These are phyloP conservation scores for Chelonoidis abingdonii DNA, from an alignment of 2,113 vertebrate species.

Conservation along the genomic window DNA sequence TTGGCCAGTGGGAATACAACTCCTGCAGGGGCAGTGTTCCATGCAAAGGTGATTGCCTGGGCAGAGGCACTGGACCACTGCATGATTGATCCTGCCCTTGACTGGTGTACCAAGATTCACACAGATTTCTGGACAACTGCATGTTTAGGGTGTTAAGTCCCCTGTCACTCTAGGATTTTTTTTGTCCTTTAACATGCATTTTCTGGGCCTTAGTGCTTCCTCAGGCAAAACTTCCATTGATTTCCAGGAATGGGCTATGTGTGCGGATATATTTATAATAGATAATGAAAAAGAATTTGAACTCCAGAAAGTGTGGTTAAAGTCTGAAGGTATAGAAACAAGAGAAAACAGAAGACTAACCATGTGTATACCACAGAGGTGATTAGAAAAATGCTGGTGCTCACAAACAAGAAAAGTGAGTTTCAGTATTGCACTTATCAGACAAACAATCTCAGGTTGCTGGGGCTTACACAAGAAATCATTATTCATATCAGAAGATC, in stretches of 20 bases:
- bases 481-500: background rate
- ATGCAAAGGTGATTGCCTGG: background rate
- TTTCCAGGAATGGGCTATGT: background rate
- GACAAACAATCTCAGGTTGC: background rate
- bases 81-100: background rate
- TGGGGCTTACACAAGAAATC: background rate
- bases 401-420: background rate
- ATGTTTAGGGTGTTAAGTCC: background rate
- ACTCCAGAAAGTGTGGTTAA: background rate
- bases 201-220: background rate
- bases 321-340: background rate
- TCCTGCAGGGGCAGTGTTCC: background rate
- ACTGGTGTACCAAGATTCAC: background rate
- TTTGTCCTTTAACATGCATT: background rate
- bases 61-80: background rate
- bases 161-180: background rate
- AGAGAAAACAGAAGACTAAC: background rate
- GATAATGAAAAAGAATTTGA: background rate
- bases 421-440: constrained; percentile 8
- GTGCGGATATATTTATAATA: background rate
- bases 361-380: background rate
- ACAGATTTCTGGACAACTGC: background rate
- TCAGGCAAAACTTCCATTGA: background rate
- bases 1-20: background rate
- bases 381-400: constrained; percentile 9